Base-by-base conservation (phyloP, 2,888 invertebrate genomes). In the Silvanus unidentatus region DNA sequence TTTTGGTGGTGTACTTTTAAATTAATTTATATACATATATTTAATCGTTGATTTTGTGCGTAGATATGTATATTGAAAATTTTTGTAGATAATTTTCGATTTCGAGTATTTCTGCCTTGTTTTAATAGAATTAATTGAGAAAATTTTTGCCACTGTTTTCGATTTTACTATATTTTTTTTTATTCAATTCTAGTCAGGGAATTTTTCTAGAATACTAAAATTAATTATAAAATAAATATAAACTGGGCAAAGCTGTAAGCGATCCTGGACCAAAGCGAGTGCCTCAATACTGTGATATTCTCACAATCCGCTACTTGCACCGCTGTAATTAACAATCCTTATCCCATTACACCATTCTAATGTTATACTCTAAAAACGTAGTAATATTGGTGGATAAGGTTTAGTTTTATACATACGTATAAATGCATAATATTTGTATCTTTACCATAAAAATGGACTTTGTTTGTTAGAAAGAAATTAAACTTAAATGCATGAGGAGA, bases 231-330 rank as follows among this genome's bases (percentile, higher is more conserved):
- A 35, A 38, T 32, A n/a, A n/a, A 32, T 32, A 12, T 32, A 48
- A 54, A 52, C 50, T 52, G 57, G 58, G 58, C 52, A 50, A 60
- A 11, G 14, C 62, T 62, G 58, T 62, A 60, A 62, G 64, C 65
- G 63, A 60, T 54, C 60, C 63, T 57, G 62, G 66, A 65, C 68
- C 67, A 63, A 60, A 70, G 72, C 70, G 71, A 71, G 70, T 70
- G 72, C 70, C 71, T 71, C 66, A 62, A 66, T 60, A 67, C 71
- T 71, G 71, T 71, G 71, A 71, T 71, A 71, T 64, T 64, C 58
- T 68, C 67, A 67, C 68, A 65, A 49, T 57, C 57, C 54, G 63
- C 64, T 62, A 52, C 12, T 55, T 57, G 63, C 64, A 64, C 63
- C 60, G 62, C 63, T 63, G 46, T 22, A 41, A 55, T 49, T 53